Evolutionary conservation across 2,888 invertebrate genomes (phyloP), one percentile per base, ranked within the genome.

Genomic region (Candidula unifasciata): DNA sequence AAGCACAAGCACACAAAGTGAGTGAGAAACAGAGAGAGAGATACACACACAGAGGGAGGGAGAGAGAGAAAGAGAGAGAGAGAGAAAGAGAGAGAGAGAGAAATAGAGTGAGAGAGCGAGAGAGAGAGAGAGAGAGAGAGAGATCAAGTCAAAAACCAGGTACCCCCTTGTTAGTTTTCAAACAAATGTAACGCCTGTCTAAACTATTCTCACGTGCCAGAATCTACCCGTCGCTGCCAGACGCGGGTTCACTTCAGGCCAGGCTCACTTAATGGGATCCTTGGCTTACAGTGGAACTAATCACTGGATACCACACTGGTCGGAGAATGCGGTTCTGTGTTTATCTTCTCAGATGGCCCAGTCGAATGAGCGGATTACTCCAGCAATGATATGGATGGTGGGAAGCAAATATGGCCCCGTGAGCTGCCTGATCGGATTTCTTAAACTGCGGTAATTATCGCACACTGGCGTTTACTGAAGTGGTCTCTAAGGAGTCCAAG

Each of bases 101-200:
- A 37, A 35, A 35, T 13, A 71, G 71, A 52, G 27, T n/a, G 76
- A 30, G 30, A 18, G 54, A 30, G n/a, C 5, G 76, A 57, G 30
- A 35, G 35, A 71, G 27, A 35, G 71, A 71, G 33, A 71, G 33
- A 27, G 27, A 71, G 37, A 33, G 37, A 27, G n/a, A 57, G 54
- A 66, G 30, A 6, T n/a, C 66, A 13, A n/a, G 27, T 2, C 66
- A 66, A 27, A 66, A n/a, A 66, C 66, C 82, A 64, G 74, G 74
- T 44, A 66, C 76, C 35, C 33, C 60, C 24, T 44, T 37, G 64
- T 64, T 64, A 64, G 64, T 21, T 64, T 8, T 24, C 30, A 60
- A 64, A 24, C 76, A 76, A 78, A 33, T 64, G 64, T 78, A 78
- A 35, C 10, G 24, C 77, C 54, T 77, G 57, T 78, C 77, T 35